phyloP scores from a whole-genome alignment of 1,140 invertebrate genomes.

The Tetramorium parvispinum region DNA sequence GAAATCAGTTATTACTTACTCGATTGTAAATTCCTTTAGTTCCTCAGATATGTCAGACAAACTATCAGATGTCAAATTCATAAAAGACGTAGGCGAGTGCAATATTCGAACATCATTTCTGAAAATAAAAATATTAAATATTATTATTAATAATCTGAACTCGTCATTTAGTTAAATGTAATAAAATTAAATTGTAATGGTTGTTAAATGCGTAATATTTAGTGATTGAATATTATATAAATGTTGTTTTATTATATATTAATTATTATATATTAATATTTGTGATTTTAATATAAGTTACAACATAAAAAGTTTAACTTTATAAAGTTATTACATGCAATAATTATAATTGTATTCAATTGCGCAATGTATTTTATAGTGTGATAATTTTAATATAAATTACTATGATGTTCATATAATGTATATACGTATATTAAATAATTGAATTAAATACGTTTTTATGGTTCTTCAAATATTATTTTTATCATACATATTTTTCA shows the following conservation, averaged over 20 bases:
- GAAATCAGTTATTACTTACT: slow-evolving; percentile 61
- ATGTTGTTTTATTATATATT: not conserved
- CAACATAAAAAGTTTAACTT: not conserved
- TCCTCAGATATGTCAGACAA: slow-evolving; percentile 44
- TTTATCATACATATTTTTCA: no score
- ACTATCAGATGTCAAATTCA: slow-evolving; percentile 38
- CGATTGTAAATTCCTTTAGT: slow-evolving; percentile 42
- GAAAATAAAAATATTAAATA: slow-evolving; percentile 10
- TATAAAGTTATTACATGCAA: not conserved
- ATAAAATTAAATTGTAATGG: not conserved
- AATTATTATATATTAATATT: no score
- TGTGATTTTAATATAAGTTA: not conserved
- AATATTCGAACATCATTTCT: slow-evolving; percentile 9
- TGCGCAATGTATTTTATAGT: not conserved
- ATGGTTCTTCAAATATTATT: not conserved
- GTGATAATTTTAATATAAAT: not conserved
- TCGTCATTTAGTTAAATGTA: not conserved
- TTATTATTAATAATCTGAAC: not conserved
- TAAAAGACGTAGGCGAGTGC: not conserved
- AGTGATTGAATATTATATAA: not conserved
- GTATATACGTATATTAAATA: not conserved
- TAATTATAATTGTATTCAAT: not conserved
- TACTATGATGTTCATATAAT: not conserved
- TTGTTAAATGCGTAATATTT: not conserved
- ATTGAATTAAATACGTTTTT: not conserved